These are phyloP conservation scores for Salvelinus alpinus DNA, from an alignment of 2,113 vertebrate species.

Conservation along the genomic window DNA sequence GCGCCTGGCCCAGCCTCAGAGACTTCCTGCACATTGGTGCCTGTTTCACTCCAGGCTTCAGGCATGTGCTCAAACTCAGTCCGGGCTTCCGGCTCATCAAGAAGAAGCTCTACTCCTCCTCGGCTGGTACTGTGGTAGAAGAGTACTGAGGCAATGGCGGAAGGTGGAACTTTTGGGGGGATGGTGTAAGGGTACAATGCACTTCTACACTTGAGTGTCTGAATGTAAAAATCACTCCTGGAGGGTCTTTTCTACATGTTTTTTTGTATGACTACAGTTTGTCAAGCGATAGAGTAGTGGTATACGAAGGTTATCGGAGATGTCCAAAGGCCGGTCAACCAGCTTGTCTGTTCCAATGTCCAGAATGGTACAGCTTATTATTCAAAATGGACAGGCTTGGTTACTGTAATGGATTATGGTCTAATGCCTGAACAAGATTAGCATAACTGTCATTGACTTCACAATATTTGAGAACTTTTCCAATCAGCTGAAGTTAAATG, in stretches of 20 bases:
- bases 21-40: constrained; percentile 80
- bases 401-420: constrained; percentile 8
- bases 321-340: not conserved
- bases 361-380: not conserved
- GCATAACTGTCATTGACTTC: constrained; percentile 31
- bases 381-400: constrained; percentile 11
- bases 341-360: constrained; percentile 16
- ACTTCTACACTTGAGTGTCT: constrained; percentile 50
- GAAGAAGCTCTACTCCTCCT: constrained; percentile 83
- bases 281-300: constrained; percentile 16
- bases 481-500: not conserved
- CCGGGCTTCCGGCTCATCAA: constrained; percentile 85
- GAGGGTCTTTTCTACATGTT: constrained; percentile 49
- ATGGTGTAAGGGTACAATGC: constrained; percentile 33
- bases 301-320: not conserved
- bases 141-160: constrained; percentile 71
- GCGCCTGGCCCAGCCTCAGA: constrained; percentile 79
- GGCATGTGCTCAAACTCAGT: constrained; percentile 79
- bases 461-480: constrained; percentile 22
- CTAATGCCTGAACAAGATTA: constrained; percentile 17
- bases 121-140: constrained; percentile 80
- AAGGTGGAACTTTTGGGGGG: constrained; percentile 11
- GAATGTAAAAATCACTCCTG: constrained; percentile 53
- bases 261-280: constrained; percentile 51
- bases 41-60: constrained; percentile 75